These are phyloP conservation scores for Nemoura dubitans DNA, from an alignment of 2,888 invertebrate species.

Conservation along the genomic window DNA sequence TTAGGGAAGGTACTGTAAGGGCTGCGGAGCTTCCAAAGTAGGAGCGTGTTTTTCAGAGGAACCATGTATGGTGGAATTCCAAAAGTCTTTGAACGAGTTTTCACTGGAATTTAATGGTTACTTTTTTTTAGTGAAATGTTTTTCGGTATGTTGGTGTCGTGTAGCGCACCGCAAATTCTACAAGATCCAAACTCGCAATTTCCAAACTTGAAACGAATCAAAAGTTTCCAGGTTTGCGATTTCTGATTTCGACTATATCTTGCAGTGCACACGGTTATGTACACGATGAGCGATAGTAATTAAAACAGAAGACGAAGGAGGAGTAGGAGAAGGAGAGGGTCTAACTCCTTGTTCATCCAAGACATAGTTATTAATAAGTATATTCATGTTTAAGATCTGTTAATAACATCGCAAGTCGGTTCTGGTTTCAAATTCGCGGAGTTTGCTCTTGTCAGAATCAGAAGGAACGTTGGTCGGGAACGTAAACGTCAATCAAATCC, in stretches of 20 bases:
- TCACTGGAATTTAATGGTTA: not conserved
- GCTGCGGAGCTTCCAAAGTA: too few relatives aligned
- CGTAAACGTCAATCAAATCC: constrained; percentile 37
- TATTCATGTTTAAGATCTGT: constrained; percentile 38
- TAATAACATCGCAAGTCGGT: constrained; percentile 35
- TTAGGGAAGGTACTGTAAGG: too few relatives aligned
- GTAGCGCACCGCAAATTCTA: too few relatives aligned
- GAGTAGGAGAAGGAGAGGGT: constrained; percentile 15
- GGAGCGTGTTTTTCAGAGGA: too few relatives aligned
- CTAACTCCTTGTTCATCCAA: constrained; percentile 14
- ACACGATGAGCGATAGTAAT: not conserved
- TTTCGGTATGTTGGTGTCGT: too few relatives aligned
- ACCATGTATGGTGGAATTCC: too few relatives aligned
- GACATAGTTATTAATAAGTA: constrained; percentile 32
- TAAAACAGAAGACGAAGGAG: not conserved
- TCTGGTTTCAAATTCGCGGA: not conserved
- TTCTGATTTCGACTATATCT: not conserved
- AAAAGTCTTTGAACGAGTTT: too few relatives aligned
- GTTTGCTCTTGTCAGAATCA: constrained; percentile 36
- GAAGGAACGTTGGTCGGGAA: constrained; percentile 24
- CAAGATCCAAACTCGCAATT: not conserved
- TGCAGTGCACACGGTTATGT: not conserved
- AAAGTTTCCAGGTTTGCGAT: not conserved
- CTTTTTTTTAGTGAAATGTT: not conserved
- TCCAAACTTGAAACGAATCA: not conserved